Conservation (phyloP, 2,888 invertebrate species). For the Phengaris alcon region DNA sequence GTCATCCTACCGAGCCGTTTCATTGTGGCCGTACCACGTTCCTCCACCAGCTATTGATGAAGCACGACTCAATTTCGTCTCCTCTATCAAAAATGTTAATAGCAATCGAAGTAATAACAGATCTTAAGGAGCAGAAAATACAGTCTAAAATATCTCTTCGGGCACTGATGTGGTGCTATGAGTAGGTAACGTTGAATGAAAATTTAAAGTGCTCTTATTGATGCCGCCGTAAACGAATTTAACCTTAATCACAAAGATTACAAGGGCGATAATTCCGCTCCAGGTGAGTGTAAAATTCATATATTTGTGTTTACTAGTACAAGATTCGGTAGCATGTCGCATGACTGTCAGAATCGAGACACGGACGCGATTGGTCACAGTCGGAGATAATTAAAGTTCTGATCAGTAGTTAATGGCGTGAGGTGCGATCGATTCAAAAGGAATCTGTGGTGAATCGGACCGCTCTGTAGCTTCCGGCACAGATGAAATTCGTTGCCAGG, state of each 20-base stretch:
- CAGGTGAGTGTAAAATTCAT: constrained; percentile 39
- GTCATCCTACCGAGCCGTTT: constrained; percentile 75
- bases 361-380: constrained; percentile 79
- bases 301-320: constrained; percentile 47
- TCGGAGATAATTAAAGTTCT: constrained; percentile 79
- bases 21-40: constrained; percentile 72
- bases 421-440: constrained; percentile 67
- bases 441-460: constrained; percentile 66
- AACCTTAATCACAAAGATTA: constrained; percentile 48
- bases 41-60: constrained; percentile 62
- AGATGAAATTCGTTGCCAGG: constrained; percentile 31
- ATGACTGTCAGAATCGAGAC: constrained; percentile 76
- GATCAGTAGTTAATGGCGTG: constrained; percentile 76
- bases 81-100: constrained; percentile 49
- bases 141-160: constrained; percentile 61
- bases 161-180: constrained; percentile 49
- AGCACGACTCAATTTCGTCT: constrained; percentile 59
- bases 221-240: constrained; percentile 48
- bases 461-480: constrained; percentile 17
- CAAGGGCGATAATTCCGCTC: constrained; percentile 50
- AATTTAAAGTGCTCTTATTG: constrained; percentile 53
- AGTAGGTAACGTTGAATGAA: constrained; percentile 50
- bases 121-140: constrained; percentile 55
- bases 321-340: constrained; percentile 76
- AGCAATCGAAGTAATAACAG: constrained; percentile 49